phyloP scores from a whole-genome alignment of 2,888 invertebrate species.

The Agrochola litura region DNA sequence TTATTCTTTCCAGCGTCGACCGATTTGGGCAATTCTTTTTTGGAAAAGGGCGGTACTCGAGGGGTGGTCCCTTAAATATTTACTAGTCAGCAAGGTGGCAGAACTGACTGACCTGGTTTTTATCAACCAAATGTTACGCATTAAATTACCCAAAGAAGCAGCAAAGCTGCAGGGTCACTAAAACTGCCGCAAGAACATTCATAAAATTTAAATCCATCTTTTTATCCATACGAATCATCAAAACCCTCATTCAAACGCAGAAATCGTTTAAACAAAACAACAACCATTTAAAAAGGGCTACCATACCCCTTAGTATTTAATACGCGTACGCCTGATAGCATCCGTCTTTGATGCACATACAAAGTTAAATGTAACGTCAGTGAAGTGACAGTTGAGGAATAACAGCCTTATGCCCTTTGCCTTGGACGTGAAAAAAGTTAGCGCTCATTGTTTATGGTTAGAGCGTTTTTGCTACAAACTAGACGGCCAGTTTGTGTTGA shows the following conservation, averaged over 20 bases:
- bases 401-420: constrained; percentile 64
- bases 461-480: constrained; percentile 38
- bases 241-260: constrained; percentile 30
- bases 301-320: constrained; percentile 47
- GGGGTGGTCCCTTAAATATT: not conserved
- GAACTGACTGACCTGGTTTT: not conserved
- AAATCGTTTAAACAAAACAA: constrained; percentile 48
- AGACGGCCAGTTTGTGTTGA: constrained; percentile 48
- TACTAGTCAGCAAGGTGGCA: not conserved
- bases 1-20: too few relatives aligned
- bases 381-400: constrained; percentile 57
- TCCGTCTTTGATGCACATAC: constrained; percentile 65
- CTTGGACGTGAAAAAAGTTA: constrained; percentile 57
- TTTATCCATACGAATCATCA: not conserved
- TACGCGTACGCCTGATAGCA: constrained; percentile 65
- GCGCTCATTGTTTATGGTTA: constrained; percentile 54
- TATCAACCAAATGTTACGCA: not conserved
- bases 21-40: not conserved
- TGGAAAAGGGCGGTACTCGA: too few relatives aligned
- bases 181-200: not conserved
- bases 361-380: constrained; percentile 49
- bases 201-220: too few relatives aligned
- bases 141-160: not conserved
- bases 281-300: constrained; percentile 65
- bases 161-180: not conserved